phyloP scores from a whole-genome alignment of 2,888 invertebrate genomes.

The Octodonta nipae region DNA sequence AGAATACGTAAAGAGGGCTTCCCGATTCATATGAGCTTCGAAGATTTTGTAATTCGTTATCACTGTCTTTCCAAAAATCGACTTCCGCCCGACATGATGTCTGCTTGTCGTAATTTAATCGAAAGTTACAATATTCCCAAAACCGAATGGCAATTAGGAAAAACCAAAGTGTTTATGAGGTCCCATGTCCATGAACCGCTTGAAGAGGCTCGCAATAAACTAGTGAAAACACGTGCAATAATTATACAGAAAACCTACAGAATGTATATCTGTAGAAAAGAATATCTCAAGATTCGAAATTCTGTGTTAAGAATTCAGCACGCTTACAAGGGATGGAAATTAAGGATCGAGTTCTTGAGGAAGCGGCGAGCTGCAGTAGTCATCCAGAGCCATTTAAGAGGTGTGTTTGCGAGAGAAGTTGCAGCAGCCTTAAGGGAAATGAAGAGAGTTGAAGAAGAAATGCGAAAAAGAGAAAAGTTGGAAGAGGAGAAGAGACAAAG shows the following conservation, averaged over 20 bases:
- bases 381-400: constrained; percentile 73
- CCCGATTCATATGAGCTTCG: constrained; percentile 70
- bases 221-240: constrained; percentile 56
- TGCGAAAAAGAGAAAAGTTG: constrained; percentile 60
- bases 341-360: constrained; percentile 64
- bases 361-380: constrained; percentile 73
- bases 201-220: constrained; percentile 61
- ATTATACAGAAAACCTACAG: constrained; percentile 65
- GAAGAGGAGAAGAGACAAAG: constrained; percentile 56
- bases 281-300: constrained; percentile 49
- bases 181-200: constrained; percentile 71
- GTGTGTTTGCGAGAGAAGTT: constrained; percentile 81
- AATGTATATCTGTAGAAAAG: constrained; percentile 49
- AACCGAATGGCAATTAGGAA: constrained; percentile 80
- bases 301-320: constrained; percentile 69
- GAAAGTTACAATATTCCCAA: constrained; percentile 52
- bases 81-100: constrained; percentile 37
- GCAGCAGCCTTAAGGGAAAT: constrained; percentile 77
- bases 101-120: constrained; percentile 41
- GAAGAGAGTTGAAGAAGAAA: constrained; percentile 73
- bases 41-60: constrained; percentile 63
- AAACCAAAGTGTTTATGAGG: constrained; percentile 72
- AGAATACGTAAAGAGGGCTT: constrained; percentile 80
- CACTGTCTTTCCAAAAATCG: constrained; percentile 49
- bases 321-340: constrained; percentile 74